Evolutionary conservation across 2,888 invertebrate genomes (phyloP).

Genomic region (Platypus cylindrus): DNA sequence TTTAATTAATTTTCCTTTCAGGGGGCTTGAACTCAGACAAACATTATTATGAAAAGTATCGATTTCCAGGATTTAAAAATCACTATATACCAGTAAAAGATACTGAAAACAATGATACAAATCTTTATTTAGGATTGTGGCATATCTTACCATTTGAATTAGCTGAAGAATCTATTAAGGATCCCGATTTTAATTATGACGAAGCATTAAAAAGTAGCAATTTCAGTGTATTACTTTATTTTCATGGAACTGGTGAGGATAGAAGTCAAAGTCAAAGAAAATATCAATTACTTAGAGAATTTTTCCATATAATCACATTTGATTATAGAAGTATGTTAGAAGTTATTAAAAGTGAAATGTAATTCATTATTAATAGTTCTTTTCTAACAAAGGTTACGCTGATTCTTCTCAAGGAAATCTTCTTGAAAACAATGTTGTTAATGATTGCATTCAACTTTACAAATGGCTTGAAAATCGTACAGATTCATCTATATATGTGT

Average conservation of each 20-base stretch:
- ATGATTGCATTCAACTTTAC: slow-evolving; percentile 29
- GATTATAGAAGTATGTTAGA: slow-evolving; percentile 35
- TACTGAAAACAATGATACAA: slow-evolving; percentile 22
- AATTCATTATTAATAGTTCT: not conserved
- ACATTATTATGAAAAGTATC: slow-evolving; percentile 30
- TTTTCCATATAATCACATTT: slow-evolving; percentile 31
- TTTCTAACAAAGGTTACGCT: slow-evolving; percentile 25
- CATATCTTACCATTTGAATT: slow-evolving; percentile 62
- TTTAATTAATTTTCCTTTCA: slow-evolving; percentile 13
- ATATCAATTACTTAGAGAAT: slow-evolving; percentile 56
- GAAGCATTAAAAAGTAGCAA: slow-evolving; percentile 38
- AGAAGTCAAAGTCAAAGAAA: slow-evolving; percentile 42
- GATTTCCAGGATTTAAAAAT: slow-evolving; percentile 50
- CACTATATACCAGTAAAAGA: slow-evolving; percentile 44
- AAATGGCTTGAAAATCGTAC: slow-evolving; percentile 25
- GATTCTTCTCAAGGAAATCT: slow-evolving; percentile 26
- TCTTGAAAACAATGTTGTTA: slow-evolving; percentile 27
- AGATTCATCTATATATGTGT: slow-evolving; percentile 26
- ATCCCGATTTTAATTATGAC: slow-evolving; percentile 39
- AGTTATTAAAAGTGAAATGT: no score
- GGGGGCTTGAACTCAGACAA: slow-evolving; percentile 20
- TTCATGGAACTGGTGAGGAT: slow-evolving; percentile 33
- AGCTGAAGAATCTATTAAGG: slow-evolving; percentile 37
- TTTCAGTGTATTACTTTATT: slow-evolving; percentile 29
- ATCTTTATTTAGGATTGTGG: slow-evolving; percentile 47